Evolutionary conservation across 2,113 vertebrate genomes (phyloP).

Genomic region (Paracanthobrama guichenoti): DNA sequence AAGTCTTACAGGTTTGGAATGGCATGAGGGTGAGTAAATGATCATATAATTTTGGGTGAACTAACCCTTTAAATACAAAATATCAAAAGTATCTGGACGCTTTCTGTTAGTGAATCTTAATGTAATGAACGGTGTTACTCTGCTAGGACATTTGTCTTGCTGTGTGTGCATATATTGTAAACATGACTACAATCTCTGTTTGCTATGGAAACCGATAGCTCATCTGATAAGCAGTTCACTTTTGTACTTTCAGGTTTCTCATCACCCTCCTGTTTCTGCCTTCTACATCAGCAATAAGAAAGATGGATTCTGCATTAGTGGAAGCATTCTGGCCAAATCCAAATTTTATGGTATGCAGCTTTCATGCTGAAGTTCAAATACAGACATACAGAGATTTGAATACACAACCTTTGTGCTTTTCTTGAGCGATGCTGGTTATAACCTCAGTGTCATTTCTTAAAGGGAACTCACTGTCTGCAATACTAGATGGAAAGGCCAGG

Average conservation of each 20-base stretch:
- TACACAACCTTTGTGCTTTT: not conserved
- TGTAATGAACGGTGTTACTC: not conserved
- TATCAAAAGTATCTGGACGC: not conserved
- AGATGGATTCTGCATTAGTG: conserved; percentile 90
- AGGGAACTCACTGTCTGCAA: conserved; percentile 94
- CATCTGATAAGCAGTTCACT: not conserved
- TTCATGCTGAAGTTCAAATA: not conserved
- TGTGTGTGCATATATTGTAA: not conserved
- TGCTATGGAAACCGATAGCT: not conserved
- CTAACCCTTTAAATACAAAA: too few relatives aligned
- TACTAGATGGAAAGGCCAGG: conserved; percentile 91
- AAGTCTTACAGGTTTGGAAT: too few relatives aligned
- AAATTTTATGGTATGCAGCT: conserved; percentile 89
- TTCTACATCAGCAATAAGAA: conserved; percentile 95
- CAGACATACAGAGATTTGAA: not conserved
- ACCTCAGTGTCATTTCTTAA: conserved; percentile 45
- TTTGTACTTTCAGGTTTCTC: conserved; percentile 83
- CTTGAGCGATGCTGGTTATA: not conserved
- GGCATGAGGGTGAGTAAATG: too few relatives aligned
- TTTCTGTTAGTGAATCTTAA: not conserved
- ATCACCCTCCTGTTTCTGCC: conserved; percentile 93
- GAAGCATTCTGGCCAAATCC: conserved; percentile 91
- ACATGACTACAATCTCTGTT: not conserved
- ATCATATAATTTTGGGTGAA: too few relatives aligned
- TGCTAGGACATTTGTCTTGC: not conserved